Evolutionary conservation across 2,113 vertebrate genomes (phyloP).

Genomic region (Petaurus breviceps): DNA sequence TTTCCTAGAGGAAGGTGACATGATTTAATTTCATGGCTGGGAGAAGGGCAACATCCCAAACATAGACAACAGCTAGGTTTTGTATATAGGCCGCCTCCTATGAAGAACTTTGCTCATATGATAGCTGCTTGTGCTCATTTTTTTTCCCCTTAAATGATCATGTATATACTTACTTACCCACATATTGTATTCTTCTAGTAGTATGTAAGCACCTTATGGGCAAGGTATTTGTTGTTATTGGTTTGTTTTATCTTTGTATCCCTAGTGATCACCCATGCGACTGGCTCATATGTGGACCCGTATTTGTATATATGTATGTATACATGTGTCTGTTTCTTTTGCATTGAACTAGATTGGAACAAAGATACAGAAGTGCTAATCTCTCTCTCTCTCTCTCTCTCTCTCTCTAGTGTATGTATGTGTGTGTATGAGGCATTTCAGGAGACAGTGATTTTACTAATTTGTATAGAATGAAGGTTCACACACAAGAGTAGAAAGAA

Average conservation of each 20-base stretch:
- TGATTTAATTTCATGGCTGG: background rate
- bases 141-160: background rate
- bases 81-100: background rate
- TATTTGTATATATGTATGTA: background rate
- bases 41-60: background rate
- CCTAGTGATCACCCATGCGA: background rate
- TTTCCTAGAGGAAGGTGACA: background rate
- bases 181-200: background rate
- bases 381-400: too few species aligned
- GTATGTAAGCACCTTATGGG: background rate
- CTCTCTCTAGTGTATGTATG: too few species aligned
- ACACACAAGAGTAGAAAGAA: background rate
- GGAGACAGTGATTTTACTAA: background rate
- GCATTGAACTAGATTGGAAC: background rate
- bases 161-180: background rate
- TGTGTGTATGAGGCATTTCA: background rate
- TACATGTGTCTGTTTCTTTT: background rate
- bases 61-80: background rate
- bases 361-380: background rate
- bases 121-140: background rate
- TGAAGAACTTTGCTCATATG: background rate
- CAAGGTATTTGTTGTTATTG: background rate
- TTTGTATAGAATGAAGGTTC: background rate
- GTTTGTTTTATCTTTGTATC: background rate
- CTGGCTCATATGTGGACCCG: background rate